These are phyloP conservation scores for Sterrhoptilus dennistouni DNA, from an alignment of 2,113 vertebrate species.

Conservation along the genomic window DNA sequence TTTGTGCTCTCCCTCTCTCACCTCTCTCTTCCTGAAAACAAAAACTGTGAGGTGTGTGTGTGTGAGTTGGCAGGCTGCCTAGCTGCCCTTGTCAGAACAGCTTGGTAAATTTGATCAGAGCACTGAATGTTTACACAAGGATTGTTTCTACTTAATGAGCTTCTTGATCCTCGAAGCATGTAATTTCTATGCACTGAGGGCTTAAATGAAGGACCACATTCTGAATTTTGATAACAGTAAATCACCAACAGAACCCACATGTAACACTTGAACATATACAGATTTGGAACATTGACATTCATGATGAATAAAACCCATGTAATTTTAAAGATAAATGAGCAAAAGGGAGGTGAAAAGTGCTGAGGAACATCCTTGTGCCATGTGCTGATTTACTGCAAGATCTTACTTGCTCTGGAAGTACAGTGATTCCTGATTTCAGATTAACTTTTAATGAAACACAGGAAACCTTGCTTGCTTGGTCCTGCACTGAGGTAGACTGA, in stretches of 20 bases:
- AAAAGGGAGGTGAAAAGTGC: neutral
- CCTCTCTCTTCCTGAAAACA: neutral
- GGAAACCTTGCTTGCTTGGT: fast-evolving
- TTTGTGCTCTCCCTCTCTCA: neutral
- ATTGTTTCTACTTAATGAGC: neutral
- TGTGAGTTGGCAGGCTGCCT: neutral
- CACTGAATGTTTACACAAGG: neutral
- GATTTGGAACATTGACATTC: neutral
- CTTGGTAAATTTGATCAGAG: neutral
- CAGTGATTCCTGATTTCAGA: neutral
- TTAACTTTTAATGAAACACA: neutral
- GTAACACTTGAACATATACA: neutral
- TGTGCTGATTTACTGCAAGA: neutral
- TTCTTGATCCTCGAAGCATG: neutral
- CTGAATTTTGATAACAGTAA: neutral
- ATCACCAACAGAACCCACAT: neutral
- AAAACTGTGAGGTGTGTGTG: neutral
- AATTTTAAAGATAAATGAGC: neutral
- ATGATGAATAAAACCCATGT: neutral
- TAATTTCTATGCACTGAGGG: neutral
- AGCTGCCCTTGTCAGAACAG: neutral
- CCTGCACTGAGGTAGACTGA: neutral
- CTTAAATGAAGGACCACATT: neutral
- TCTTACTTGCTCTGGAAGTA: neutral
- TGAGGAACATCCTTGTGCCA: neutral